Evolutionary conservation across 1,140 invertebrate genomes (phyloP), one percentile per base, ranked within the genome.

Genomic region (Cheumatopsyche charites): DNA sequence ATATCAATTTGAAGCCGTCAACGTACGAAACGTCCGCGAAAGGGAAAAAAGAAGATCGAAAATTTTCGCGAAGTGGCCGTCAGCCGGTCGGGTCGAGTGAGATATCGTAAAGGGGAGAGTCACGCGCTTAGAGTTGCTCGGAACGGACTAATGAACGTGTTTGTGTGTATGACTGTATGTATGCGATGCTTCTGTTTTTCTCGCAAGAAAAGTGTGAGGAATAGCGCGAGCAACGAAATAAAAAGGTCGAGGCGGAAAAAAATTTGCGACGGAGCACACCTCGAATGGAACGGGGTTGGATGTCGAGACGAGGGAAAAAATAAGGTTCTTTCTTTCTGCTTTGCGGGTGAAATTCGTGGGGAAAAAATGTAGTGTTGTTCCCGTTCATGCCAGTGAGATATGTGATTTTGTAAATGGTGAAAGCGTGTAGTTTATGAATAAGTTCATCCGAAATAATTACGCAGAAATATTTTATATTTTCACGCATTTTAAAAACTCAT

Each of bases 1-100:
- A 66, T 66, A 66, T 66, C 63, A 66, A 66, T 66, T 66, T 66
- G 63, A 13, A 26, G 21, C 36, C 41, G 63, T 58, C 12, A 23
- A 25, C 21, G 49, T 11, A 1, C 4, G 21, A 21, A 19, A 17
- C 3, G 17, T 12, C 49, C 17, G 5, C 5, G 23, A 58, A 58
- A 58, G 13, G 13, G 13, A 47, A 47, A 15, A 47, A 47, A 58
- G 25, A 58, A 23, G 11, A 12, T 4, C 29, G 3, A 36, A 36
- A n/a, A n/a, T n/a, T n/a, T n/a, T n/a, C n/a, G n/a, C n/a, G n/a
- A n/a, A n/a, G n/a, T n/a, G n/a, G n/a, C n/a, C n/a, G n/a, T n/a
- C n/a, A n/a, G n/a, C n/a, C n/a, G n/a, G n/a, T n/a, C 15, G 9
- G 6, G 49, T 3, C 49, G 45, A 49, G 6, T 23, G 9, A 55